Conservation (phyloP, 2,113 vertebrate species). For the Erinaceus europaeus region DNA sequence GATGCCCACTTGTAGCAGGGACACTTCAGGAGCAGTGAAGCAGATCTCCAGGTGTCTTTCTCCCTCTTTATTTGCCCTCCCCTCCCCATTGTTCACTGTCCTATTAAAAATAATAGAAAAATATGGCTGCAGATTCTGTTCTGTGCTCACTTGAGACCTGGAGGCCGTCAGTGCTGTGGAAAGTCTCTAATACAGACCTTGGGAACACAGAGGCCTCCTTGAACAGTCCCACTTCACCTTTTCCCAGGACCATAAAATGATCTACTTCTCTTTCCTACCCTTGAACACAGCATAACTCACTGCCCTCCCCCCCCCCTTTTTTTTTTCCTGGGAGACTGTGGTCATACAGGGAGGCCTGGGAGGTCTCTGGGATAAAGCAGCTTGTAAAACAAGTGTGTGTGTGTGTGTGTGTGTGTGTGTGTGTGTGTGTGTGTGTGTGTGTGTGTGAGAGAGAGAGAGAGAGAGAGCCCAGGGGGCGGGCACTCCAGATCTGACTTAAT, state of each 20-base stretch:
- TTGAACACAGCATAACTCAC: slow-evolving; percentile 25
- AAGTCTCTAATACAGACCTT: background rate
- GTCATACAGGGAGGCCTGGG: slow-evolving; percentile 27
- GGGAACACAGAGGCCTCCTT: background rate
- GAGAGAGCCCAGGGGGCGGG: no score
- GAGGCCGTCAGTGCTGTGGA: background rate
- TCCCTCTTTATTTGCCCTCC: no score
- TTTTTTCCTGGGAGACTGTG: slow-evolving; percentile 51
- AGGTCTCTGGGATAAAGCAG: slow-evolving; percentile 53
- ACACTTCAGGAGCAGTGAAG: no score
- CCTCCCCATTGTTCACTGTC: no score
- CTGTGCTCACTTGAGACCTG: background rate
- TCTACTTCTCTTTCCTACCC: slow-evolving; percentile 40
- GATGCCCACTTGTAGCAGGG: no score
- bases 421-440: no score
- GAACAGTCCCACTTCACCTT: slow-evolving; percentile 30
- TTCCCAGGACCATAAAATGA: slow-evolving; percentile 37
- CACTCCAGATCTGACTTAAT: slow-evolving; percentile 72
- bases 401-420: no score
- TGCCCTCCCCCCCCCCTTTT: slow-evolving; percentile 19
- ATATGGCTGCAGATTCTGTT: no score
- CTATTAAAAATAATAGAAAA: no score
- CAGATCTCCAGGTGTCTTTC: no score
- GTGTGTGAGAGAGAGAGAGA: no score
- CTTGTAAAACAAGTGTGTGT: slow-evolving; percentile 67